Percentiles rank a stretch among this genome's conserved stretches.
phyloP scores from a whole-genome alignment of 2,888 invertebrate genomes.

The Rhabditophanes sp. region DNA sequence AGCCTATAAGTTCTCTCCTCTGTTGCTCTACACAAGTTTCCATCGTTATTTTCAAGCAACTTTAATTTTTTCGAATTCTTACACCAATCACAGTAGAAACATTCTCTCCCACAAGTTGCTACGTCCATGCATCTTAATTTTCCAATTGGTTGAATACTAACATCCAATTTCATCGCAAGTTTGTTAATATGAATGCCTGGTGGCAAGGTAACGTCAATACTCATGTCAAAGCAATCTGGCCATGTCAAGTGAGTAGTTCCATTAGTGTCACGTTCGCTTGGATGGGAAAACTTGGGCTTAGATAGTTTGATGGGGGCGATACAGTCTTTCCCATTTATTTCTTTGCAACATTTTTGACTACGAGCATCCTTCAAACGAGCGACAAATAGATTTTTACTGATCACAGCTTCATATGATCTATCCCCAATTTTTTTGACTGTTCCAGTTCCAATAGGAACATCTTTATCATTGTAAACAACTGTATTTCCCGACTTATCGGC shows the following conservation, averaged over 20 bases:
- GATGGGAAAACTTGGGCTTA: constrained; percentile 26
- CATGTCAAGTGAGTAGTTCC: constrained; percentile 33
- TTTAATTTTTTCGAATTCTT: constrained; percentile 30
- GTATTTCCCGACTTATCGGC: constrained; percentile 43
- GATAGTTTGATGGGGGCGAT: constrained; percentile 34
- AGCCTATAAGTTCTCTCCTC: constrained; percentile 36
- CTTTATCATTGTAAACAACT: constrained; percentile 41
- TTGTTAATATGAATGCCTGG: constrained; percentile 39
- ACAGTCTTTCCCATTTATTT: constrained; percentile 37
- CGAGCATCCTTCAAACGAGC: constrained; percentile 36
- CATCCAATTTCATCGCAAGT: constrained; percentile 41
- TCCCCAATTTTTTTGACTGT: constrained; percentile 29
- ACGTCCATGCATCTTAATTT: constrained; percentile 42
- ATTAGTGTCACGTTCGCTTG: constrained; percentile 24
- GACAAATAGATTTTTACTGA: constrained; percentile 39
- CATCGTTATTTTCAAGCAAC: constrained; percentile 39
- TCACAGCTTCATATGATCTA: constrained; percentile 35
- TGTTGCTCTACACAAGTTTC: constrained; percentile 38
- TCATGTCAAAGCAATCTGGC: constrained; percentile 43
- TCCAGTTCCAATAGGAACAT: constrained; percentile 42
- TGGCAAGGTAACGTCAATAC: constrained; percentile 38
- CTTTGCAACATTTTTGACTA: constrained; percentile 29
- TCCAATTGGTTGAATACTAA: constrained; percentile 41
- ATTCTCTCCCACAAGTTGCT: constrained; percentile 40
- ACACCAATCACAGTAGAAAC: constrained; percentile 43